Percentiles rank a stretch among this genome's conserved stretches.
These are phyloP conservation scores for Alviniconcha marisindica DNA, from an alignment of 1,140 invertebrate species.

Conservation along the genomic window DNA sequence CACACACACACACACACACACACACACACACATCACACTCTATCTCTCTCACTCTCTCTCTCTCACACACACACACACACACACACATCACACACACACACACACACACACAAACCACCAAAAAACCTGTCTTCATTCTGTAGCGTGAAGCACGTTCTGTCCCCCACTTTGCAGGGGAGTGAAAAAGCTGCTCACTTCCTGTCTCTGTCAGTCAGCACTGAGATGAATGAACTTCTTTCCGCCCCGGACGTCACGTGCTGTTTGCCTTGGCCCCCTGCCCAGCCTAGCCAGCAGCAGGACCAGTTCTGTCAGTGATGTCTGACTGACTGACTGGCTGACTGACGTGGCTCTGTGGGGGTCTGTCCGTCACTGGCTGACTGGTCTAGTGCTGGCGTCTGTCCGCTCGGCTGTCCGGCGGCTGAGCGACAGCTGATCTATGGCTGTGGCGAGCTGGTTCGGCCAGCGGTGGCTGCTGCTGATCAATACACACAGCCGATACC, in stretches of 20 bases:
- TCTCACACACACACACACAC: not conserved
- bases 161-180: not conserved
- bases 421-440: too few species aligned
- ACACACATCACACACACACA: not conserved
- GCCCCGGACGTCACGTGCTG: not conserved
- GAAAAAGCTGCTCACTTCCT: not conserved
- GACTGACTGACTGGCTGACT: too few species aligned
- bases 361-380: too few species aligned
- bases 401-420: too few species aligned
- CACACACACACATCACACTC: not conserved
- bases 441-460: too few species aligned
- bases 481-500: too few species aligned
- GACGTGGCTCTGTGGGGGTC: too few species aligned
- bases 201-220: not conserved
- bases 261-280: not conserved
- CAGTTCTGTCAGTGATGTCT: too few species aligned
- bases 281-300: too few species aligned
- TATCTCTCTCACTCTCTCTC: not conserved
- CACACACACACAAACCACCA: not conserved
- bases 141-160: not conserved
- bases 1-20: constrained; percentile 9
- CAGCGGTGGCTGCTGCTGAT: too few species aligned
- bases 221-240: not conserved
- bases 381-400: too few species aligned
- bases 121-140: not conserved